Evolutionary conservation across 2,797 vertebrate species (phyloP), one percentile per base, ranked within the genome.

Genomic region (Sphaeramia orbicularis): DNA sequence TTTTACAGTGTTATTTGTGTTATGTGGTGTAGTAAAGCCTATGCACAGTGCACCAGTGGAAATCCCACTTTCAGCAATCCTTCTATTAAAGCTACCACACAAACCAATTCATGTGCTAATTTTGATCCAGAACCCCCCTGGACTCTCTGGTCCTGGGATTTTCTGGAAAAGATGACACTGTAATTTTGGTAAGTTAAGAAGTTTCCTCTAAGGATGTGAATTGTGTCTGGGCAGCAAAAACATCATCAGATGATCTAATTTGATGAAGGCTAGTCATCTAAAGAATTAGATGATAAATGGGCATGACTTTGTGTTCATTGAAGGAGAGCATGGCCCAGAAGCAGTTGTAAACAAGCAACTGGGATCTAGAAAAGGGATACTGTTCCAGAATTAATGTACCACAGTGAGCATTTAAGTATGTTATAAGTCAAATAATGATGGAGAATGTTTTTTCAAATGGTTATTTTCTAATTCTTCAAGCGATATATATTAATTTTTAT

Each of bases 51-150:
- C 14, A 55, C 43, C 36, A 59, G 67, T 63, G 72, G 27, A 73
- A 78, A 70, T 59, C 72, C 65, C 60, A 19, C 52, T 70, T 73
- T 85, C 59, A 74, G 60, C 71, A 50, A 56, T 58, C 56, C 75
- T 56, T 83, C 65, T 76, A 83, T 85, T 86, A 65, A 72, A 55
- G 18, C 71, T 44, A 41, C 75, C 69, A 65, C 70, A 81, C 78
- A 85, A 81, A 75, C 59, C 77, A 77, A 83, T 88, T 88, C 74
- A 88, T 83, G 80, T 88, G 90, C 79, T 85, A 83, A 88, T 90
- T 84, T 76, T 63, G 73, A 78, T 64, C 65, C 61, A 80, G 84
- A 89, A 89, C 67, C 66, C 79, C 85, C 83, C 79, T 32, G 61
- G 55, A 79, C 80, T 67, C 53, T 80, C 61, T 53, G 65, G 32